phyloP scores from a whole-genome alignment of 2,888 invertebrate genomes.

The Automeris io region DNA sequence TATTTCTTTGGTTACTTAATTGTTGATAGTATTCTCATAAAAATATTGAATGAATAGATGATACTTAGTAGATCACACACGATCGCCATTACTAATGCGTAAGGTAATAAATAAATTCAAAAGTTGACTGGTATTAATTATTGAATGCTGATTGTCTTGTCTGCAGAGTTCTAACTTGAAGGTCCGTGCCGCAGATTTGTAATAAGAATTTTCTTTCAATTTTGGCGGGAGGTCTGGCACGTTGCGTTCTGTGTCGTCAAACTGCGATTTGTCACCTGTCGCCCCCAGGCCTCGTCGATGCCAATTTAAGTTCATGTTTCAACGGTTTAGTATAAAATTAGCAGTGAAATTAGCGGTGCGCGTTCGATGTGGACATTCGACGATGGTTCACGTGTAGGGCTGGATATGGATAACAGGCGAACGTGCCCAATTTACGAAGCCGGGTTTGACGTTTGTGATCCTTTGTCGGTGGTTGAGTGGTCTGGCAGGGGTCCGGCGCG shows the following conservation, averaged over 20 bases:
- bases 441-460: conserved; percentile 67
- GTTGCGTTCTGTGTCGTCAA: conserved; percentile 47
- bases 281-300: conserved; percentile 52
- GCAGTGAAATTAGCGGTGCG: conserved; percentile 52
- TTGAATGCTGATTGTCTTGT: no score
- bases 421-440: conserved; percentile 65
- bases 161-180: not conserved
- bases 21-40: conserved; percentile 2
- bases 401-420: conserved; percentile 69
- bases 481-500: conserved; percentile 56
- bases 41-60: conserved; percentile 8
- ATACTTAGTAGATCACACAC: conserved; percentile 12
- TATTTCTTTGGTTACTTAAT: conserved; percentile 9
- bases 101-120: conserved; percentile 22
- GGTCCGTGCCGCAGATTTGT: conserved; percentile 1
- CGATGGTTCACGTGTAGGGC: conserved; percentile 58
- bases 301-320: conserved; percentile 51
- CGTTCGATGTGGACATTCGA: conserved; percentile 61
- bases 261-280: conserved; percentile 65
- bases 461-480: conserved; percentile 60
- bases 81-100: conserved; percentile 26
- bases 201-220: conserved; percentile 40
- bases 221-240: conserved; percentile 69
- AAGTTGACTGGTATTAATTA: no score
- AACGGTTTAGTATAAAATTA: conserved; percentile 58